These are phyloP conservation scores for Gephyroberyx darwinii DNA, from an alignment of 2,797 vertebrate species.

Conservation along the genomic window DNA sequence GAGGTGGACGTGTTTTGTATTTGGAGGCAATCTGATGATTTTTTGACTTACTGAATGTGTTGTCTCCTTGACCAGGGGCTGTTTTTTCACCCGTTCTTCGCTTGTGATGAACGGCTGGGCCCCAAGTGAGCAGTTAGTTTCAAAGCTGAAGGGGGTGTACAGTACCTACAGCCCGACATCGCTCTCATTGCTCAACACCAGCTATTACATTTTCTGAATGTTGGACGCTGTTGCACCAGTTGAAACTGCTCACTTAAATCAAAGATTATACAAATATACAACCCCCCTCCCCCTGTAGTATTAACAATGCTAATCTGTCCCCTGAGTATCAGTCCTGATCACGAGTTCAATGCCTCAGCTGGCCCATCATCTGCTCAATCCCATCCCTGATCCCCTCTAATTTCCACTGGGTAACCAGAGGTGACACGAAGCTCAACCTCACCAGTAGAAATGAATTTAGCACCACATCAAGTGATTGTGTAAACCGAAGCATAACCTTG, in stretches of 20 bases:
- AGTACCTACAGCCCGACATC: conserved; percentile 10
- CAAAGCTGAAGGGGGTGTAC: conserved; percentile 46
- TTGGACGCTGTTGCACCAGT: conserved; percentile 2
- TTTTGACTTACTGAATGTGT: conserved; percentile 77
- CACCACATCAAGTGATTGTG: conserved; percentile 43
- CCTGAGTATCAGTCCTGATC: conserved; percentile 60
- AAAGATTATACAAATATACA: conserved; percentile 30
- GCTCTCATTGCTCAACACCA: conserved; percentile 20
- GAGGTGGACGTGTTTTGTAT: conserved; percentile 66
- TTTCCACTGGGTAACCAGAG: conserved; percentile 54
- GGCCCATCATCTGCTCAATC: conserved; percentile 70
- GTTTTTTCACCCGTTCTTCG: conserved; percentile 65
- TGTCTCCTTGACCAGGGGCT: conserved; percentile 72
- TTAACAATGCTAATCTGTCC: conserved; percentile 57
- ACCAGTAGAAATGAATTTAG: conserved; percentile 66
- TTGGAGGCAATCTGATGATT: conserved; percentile 73
- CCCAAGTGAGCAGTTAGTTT: conserved; percentile 71
- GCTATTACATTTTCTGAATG: conserved; percentile 19
- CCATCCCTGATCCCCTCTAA: conserved; percentile 54
- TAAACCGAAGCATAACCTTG: conserved; percentile 40
- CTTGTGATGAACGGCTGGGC: conserved; percentile 63
- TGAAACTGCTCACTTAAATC: conserved; percentile 14
- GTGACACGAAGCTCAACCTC: conserved; percentile 51
- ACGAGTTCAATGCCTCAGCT: conserved; percentile 68
- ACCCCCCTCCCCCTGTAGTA: conserved; percentile 18